Conservation (phyloP, 2,113 vertebrate species). For the Macaca mulatta region DNA sequence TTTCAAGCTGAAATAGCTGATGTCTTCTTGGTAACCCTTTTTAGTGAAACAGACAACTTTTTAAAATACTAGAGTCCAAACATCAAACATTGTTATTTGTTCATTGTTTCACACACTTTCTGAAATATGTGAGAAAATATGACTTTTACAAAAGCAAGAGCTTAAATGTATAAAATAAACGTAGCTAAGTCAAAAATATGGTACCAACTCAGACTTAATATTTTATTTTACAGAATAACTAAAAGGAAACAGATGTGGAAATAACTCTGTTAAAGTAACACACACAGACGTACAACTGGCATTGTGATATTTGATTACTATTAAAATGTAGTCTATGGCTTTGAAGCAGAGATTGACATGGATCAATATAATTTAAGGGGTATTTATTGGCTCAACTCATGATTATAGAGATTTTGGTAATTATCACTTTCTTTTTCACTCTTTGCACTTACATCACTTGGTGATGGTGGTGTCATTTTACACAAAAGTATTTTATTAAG, state of each 20-base stretch:
- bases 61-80: not conserved
- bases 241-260: conserved; percentile 58
- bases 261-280: not conserved
- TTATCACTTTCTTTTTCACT: not conserved
- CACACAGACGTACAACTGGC: not conserved
- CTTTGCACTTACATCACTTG: not conserved
- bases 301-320: not conserved
- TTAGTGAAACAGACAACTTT: conserved; percentile 4
- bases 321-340: not conserved
- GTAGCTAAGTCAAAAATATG: not conserved
- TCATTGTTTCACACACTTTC: conserved; percentile 46
- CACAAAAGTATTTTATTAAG: not conserved
- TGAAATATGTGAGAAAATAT: conserved; percentile 36
- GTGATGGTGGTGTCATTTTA: not conserved
- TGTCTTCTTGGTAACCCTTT: conserved; percentile 55
- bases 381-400: not conserved
- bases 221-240: conserved; percentile 29
- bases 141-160: not conserved
- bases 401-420: not conserved
- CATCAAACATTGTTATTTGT: conserved; percentile 7
- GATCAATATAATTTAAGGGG: not conserved
- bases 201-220: not conserved
- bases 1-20: conserved; percentile 62
- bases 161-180: conserved; percentile 26
- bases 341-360: not conserved